Evolutionary conservation across 2,113 vertebrate genomes (phyloP), one percentile per base, ranked within the genome.

Genomic region (Pluvianellus socialis): DNA sequence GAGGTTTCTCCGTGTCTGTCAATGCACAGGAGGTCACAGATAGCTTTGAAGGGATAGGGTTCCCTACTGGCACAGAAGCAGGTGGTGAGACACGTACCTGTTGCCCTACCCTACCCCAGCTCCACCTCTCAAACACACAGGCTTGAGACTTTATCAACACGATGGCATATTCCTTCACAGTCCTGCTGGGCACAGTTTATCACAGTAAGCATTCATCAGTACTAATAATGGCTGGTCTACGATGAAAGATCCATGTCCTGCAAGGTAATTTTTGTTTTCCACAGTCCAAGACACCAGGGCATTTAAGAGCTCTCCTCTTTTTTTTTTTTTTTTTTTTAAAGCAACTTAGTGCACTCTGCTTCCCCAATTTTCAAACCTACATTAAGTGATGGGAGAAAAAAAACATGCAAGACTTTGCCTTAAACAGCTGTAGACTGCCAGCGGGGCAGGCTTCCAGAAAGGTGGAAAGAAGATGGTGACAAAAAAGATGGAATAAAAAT

Each of bases 401-500:
- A 61, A 66, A 74, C 63, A 75, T 12, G 28, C 71, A 76, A 82
- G 77, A 79, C 23, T 62, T 66, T 20, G 62, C 74, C 89, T 87
- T 42, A 42, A 95, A 79, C 62, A 96, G 81, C 80, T 94, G 91
- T 80, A 91, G 35, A 73, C 66, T 92, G 73, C 49, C 82, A 97
- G 66, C 7, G 45, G 42, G n/a, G 62, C 86, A 92, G 38, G 45
- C 66, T 92, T 92, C 89, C 91, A 92, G 94, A 92, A 97, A 95
- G 94, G 92, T 95, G 71, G 71, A 95, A 94, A 62, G 77, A 95
- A 97, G 89, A 91, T 53, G 87, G 67, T 63, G 91, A 89, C 81
- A 87, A 97, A 92, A 92, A 87, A 77, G 42, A 81, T 21, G 24
- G 94, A 91, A 93, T 59, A 96, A 96, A 97, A 93, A 83, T 74